Evolutionary conservation across 1,140 invertebrate species (phyloP).

Genomic region (Bombus impatiens): DNA sequence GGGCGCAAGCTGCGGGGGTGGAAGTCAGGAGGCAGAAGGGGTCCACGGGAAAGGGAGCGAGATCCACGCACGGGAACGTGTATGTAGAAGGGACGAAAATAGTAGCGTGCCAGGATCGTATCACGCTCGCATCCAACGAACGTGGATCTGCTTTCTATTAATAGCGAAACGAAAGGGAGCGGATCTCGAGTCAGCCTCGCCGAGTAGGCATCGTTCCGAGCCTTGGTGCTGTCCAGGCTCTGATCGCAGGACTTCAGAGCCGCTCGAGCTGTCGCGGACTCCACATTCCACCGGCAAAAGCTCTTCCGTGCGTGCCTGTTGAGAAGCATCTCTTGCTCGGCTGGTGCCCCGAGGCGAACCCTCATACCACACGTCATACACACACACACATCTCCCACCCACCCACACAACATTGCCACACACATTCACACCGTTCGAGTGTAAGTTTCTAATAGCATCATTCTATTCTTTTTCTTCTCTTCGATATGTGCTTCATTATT

Average conservation of each 20-base stretch:
- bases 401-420: conserved; percentile 37
- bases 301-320: conserved; percentile 70
- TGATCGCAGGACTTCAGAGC: conserved; percentile 79
- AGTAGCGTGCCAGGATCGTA: conserved; percentile 74
- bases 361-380: conserved; percentile 34
- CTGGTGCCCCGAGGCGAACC: conserved; percentile 62
- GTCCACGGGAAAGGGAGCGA: conserved; percentile 27
- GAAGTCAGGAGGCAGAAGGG: conserved; percentile 18
- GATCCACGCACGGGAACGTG: conserved; percentile 21
- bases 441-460: conserved; percentile 63
- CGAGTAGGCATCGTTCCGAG: conserved; percentile 45
- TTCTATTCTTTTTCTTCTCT: conserved; percentile 6
- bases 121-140: conserved; percentile 67
- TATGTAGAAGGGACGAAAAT: conserved; percentile 69
- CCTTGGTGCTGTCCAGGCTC: conserved; percentile 51
- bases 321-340: conserved; percentile 56
- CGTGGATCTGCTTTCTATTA: conserved; percentile 70
- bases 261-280: conserved; percentile 83
- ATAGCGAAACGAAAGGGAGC: conserved; percentile 63
- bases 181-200: conserved; percentile 10
- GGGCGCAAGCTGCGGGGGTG: background rate
- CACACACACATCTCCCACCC: conserved; percentile 30
- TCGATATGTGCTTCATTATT: conserved; percentile 15
- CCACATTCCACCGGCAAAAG: conserved; percentile 83
- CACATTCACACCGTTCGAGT: conserved; percentile 66